Base-by-base conservation (phyloP, 2,113 vertebrate genomes). In the Carlito syrichta region DNA sequence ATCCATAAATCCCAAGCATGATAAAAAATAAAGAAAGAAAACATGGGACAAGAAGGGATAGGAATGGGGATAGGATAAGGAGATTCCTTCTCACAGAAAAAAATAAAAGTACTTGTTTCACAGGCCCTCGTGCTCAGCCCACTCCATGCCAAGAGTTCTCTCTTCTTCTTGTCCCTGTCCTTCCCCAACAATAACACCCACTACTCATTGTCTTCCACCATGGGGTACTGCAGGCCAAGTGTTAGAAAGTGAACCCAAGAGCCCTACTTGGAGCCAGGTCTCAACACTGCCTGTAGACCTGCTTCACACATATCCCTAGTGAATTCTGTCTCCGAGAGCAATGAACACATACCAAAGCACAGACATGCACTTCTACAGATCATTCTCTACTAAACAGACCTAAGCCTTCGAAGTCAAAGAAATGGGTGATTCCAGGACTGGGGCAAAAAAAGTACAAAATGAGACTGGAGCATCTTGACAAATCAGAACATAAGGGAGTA, bases 391-490 rank as follows among this genome's bases (percentile, higher is more conserved):
- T n/a, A 10, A 50, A 48, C 73, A 38, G 30, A 73, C 27, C 54
- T n/a, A 30, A n/a, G 16, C 17, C 40, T 43, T 56, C 43, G n/a
- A n/a, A n/a, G n/a, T 43, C 27, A 3, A 1, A 73, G 63, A 58
- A 79, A 58, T 0, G 5, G 73, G 19, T 32, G n/a, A 76, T 25
- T 56, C 60, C 60, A 77, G 19, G 35, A 68, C 52, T 5, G 43
- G 20, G 27, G 25, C 30, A 25, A 43, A 73, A 12, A 56, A 20
- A 30, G 71, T 4, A 3, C 38, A 52, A 58, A 52, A 43, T 7
- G 62, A 35, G 5, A 40, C 52, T 2, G 3, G 23, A n/a, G 25
- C 2, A 27, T 7, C 13, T 71, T 1, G 19, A 3, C 10, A 4
- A 40, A 17, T 16, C n/a, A 54, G 43, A 74, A 32, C 0, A 0